These are phyloP conservation scores for Caenorhabditis wallacei DNA, from an alignment of 2,888 invertebrate genomes.

Conservation along the genomic window DNA sequence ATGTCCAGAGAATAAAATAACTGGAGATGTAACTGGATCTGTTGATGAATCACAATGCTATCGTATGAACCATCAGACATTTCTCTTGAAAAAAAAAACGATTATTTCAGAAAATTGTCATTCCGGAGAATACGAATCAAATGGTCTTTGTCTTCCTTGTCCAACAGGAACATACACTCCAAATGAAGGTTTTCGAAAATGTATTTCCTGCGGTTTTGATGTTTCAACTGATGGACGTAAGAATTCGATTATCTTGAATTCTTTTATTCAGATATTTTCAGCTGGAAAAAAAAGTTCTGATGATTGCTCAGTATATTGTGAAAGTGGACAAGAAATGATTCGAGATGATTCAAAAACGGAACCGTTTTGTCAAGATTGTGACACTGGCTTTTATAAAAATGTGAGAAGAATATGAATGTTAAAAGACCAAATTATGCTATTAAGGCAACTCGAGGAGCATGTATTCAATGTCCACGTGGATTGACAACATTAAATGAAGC, in stretches of 20 bases:
- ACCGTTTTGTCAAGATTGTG: slow-evolving; percentile 45
- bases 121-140: slow-evolving; percentile 21
- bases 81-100: not conserved
- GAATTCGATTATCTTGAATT: not conserved
- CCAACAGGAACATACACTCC: slow-evolving; percentile 45
- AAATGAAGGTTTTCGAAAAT: slow-evolving; percentile 20
- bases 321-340: slow-evolving; percentile 50
- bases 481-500: slow-evolving; percentile 29
- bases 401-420: not conserved
- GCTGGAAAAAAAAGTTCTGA: slow-evolving; percentile 11
- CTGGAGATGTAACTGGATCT: slow-evolving; percentile 35
- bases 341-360: not conserved
- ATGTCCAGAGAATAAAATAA: slow-evolving; percentile 36
- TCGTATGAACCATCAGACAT: slow-evolving; percentile 17
- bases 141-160: slow-evolving; percentile 19
- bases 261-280: not conserved
- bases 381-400: slow-evolving; percentile 47
- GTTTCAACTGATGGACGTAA: slow-evolving; percentile 34
- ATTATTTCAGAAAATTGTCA: slow-evolving; percentile 20
- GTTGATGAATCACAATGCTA: slow-evolving; percentile 52
- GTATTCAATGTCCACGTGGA: slow-evolving; percentile 60
- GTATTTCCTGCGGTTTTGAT: slow-evolving; percentile 50
- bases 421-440: not conserved
- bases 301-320: slow-evolving; percentile 44
- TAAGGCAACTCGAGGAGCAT: slow-evolving; percentile 29